Evolutionary conservation across 2,888 invertebrate genomes (phyloP).

Genomic region (Caradrina clavipalpis): DNA sequence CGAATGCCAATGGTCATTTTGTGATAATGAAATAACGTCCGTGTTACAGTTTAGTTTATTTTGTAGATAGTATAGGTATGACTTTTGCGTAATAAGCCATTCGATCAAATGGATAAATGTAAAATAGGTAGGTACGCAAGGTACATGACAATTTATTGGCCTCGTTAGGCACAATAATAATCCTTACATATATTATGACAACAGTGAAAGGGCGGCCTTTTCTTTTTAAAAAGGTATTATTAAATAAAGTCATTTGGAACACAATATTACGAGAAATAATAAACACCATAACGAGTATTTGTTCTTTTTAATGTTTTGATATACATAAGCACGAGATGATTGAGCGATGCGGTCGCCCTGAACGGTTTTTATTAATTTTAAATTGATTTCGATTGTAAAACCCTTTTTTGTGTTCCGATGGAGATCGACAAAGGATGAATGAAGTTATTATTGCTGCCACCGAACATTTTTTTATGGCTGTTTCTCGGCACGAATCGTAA

Average conservation of each 20-base stretch:
- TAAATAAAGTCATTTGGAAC: constrained; percentile 75
- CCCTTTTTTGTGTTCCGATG: constrained; percentile 64
- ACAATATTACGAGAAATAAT: constrained; percentile 72
- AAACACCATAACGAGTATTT: constrained; percentile 72
- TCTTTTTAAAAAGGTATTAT: constrained; percentile 73
- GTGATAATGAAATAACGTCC: constrained; percentile 23
- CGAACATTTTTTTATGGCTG: constrained; percentile 58
- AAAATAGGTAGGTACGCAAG: constrained; percentile 25
- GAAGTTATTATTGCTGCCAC: constrained; percentile 72
- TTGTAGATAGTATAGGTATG: too few relatives aligned
- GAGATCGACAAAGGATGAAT: constrained; percentile 68
- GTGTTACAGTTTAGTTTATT: constrained; percentile 24
- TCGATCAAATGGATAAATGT: constrained; percentile 31
- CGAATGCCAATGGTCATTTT: constrained; percentile 9
- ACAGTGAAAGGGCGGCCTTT: constrained; percentile 74
- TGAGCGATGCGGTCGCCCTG: constrained; percentile 70
- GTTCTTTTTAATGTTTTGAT: constrained; percentile 71
- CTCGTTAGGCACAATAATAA: constrained; percentile 58
- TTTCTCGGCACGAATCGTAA: constrained; percentile 56
- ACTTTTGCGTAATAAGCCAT: constrained; percentile 23
- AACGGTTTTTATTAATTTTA: constrained; percentile 75
- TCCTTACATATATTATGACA: constrained; percentile 60
- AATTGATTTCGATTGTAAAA: constrained; percentile 73
- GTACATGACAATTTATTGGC: constrained; percentile 41
- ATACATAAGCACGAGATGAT: constrained; percentile 69